phyloP scores from a whole-genome alignment of 2,113 vertebrate species.

The Catharus bicknelli region DNA sequence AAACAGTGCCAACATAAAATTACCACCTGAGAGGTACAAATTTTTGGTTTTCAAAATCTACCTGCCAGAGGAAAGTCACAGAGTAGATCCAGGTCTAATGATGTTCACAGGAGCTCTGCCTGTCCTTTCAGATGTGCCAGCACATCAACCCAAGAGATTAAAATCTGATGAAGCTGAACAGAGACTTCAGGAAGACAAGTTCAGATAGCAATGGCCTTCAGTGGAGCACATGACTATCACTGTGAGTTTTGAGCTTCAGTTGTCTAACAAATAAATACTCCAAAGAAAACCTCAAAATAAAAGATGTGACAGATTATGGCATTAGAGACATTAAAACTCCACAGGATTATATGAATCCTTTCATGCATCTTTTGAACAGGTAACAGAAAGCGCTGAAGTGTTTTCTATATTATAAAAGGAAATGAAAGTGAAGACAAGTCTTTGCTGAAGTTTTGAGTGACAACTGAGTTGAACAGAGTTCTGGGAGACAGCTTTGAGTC shows the following conservation, averaged over 20 bases:
- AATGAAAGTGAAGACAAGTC: neutral
- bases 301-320: neutral
- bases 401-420: neutral
- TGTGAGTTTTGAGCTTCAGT: neutral
- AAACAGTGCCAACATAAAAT: neutral
- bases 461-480: neutral
- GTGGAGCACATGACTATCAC: neutral
- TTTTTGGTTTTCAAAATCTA: neutral
- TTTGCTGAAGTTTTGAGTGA: neutral
- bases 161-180: neutral
- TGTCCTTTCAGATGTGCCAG: neutral
- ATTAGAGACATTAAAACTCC: neutral
- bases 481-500: neutral
- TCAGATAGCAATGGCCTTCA: neutral
- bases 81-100: neutral
- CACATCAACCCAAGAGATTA: neutral
- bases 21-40: neutral
- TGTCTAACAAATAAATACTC: neutral
- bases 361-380: neutral
- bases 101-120: neutral
- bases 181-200: neutral
- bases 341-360: neutral
- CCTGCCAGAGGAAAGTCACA: neutral
- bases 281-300: neutral
- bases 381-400: neutral